Evolutionary conservation across 2,113 vertebrate species (phyloP).

Genomic region (Piaya cayana): DNA sequence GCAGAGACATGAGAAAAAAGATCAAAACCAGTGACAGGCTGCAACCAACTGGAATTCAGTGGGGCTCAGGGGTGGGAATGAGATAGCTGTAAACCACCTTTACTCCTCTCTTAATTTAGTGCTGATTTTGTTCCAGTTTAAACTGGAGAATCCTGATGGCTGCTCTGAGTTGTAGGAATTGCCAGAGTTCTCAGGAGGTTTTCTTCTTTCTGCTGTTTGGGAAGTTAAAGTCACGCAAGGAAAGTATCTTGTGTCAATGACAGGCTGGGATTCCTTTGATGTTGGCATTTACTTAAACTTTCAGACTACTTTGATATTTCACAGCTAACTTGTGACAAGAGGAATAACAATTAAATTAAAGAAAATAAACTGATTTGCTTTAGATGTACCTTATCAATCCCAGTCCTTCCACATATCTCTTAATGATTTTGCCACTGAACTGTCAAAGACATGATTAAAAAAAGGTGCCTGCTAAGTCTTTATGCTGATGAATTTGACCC

Average conservation of each 20-base stretch:
- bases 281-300: constrained; percentile 34
- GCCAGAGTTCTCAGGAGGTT: constrained; percentile 6
- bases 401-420: neutral
- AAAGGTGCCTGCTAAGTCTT: neutral
- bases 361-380: constrained; percentile 23
- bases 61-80: neutral
- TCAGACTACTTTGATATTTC: constrained; percentile 39
- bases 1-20: neutral
- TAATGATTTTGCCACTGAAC: neutral
- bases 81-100: constrained; percentile 25
- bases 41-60: neutral
- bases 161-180: constrained; percentile 28
- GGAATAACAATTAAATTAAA: constrained; percentile 52
- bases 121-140: constrained; percentile 4
- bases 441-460: constrained; percentile 15
- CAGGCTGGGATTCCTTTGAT: constrained; percentile 19
- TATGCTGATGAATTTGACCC: neutral
- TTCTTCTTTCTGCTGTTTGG: constrained; percentile 23
- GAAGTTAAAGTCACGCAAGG: neutral
- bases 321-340: constrained; percentile 7
- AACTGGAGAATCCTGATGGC: constrained; percentile 8
- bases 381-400: constrained; percentile 11
- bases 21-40: neutral
- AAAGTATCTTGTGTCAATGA: constrained; percentile 26
- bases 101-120: constrained; percentile 21